These are phyloP conservation scores for Stomorhina lunata DNA, from an alignment of 2,888 invertebrate species.

Conservation along the genomic window DNA sequence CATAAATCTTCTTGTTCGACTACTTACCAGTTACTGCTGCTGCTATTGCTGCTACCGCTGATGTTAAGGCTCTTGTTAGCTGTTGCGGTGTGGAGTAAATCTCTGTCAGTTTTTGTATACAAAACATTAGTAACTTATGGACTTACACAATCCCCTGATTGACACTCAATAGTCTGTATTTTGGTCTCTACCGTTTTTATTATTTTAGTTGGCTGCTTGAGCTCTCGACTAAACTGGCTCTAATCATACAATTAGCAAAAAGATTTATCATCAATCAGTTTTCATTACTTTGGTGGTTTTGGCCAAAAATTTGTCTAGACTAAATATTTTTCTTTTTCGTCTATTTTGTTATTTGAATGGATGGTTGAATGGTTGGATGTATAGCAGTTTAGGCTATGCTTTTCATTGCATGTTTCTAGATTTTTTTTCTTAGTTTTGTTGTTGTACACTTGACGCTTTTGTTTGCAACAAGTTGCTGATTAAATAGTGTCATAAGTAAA, in stretches of 20 bases:
- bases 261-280: conserved; percentile 51
- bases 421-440: background rate
- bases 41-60: background rate
- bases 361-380: background rate
- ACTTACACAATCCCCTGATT: conserved; percentile 35
- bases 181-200: background rate
- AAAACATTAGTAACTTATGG: conserved; percentile 54
- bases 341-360: background rate
- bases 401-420: background rate
- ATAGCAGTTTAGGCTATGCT: background rate
- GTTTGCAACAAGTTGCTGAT: conserved; percentile 5
- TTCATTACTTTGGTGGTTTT: conserved; percentile 17
- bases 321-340: conserved; percentile 12
- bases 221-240: conserved; percentile 42
- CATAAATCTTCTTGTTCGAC: conserved; percentile 45
- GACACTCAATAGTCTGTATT: background rate
- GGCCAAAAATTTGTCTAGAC: background rate
- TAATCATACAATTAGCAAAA: conserved; percentile 60
- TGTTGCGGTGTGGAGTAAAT: conserved; percentile 20
- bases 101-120: conserved; percentile 13
- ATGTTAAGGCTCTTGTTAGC: background rate
- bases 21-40: background rate
- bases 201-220: conserved; percentile 10
- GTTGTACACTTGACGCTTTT: conserved; percentile 40
- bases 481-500: conserved; percentile 2